A percentile compares a stretch with the other conserved stretches of the same genome.
phyloP scores from a whole-genome alignment of 2,113 vertebrate species.

The Gavia stellata region DNA sequence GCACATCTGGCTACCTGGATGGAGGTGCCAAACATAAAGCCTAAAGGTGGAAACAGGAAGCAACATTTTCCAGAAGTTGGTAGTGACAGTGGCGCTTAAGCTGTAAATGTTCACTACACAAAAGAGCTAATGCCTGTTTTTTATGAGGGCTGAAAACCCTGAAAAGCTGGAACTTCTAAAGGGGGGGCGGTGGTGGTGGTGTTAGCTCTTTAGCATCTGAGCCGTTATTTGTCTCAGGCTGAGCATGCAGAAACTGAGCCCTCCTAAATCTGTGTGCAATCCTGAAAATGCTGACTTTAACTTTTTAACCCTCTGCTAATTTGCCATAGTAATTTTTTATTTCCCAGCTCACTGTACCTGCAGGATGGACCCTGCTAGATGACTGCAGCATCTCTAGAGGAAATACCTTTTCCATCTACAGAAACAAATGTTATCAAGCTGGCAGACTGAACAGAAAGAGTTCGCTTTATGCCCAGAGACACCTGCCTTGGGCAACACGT shows the following conservation, averaged over 20 bases:
- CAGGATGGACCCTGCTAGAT: not conserved
- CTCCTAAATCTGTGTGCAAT: not conserved
- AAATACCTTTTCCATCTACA: not conserved
- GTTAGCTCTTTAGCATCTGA: not conserved
- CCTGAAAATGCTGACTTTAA: not conserved
- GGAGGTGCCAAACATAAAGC: not conserved
- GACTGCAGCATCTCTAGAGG: not conserved
- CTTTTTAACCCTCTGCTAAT: constrained; percentile 11
- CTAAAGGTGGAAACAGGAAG: not conserved
- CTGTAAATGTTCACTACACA: not conserved
- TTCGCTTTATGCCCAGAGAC: not conserved
- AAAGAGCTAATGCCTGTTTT: not conserved
- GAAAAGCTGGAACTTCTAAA: not conserved
- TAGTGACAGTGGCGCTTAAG: not conserved
- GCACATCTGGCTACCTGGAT: not conserved
- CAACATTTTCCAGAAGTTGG: not conserved
- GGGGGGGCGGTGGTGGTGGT: rapidly evolving
- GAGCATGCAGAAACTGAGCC: not conserved
- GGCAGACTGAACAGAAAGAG: not conserved
- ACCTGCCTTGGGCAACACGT: not conserved
- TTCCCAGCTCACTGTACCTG: not conserved
- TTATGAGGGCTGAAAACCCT: not conserved
- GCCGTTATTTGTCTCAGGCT: not conserved
- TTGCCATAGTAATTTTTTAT: not conserved
- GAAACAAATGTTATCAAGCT: not conserved